A percentile compares a stretch with the other conserved stretches of the same genome.
phyloP scores from a whole-genome alignment of 2,888 invertebrate species.

The Hydrotaea cyrtoneurina region DNA sequence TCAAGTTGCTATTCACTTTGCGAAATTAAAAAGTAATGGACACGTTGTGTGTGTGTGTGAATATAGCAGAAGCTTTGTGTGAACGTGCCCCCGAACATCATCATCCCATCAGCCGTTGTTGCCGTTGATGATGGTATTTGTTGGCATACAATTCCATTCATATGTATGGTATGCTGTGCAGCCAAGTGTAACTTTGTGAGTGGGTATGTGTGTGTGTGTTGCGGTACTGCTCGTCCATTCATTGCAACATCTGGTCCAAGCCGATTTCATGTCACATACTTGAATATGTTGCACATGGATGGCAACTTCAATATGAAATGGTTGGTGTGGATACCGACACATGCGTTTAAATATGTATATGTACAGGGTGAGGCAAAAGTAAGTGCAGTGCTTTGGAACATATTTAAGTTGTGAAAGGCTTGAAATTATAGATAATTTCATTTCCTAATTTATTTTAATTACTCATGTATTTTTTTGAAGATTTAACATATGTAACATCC shows the following conservation, averaged over 20 bases:
- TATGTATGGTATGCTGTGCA: not conserved
- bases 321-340: not conserved
- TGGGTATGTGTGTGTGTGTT: not conserved
- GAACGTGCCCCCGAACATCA: not conserved
- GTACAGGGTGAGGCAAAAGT: not conserved
- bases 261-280: constrained; percentile 44
- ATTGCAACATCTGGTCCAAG: constrained; percentile 45
- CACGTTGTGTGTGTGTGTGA: not conserved
- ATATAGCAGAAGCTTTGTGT: not conserved
- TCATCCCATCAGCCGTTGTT: not conserved
- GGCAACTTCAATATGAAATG: constrained; percentile 1
- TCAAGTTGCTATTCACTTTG: not conserved
- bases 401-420: too few species aligned
- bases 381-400: too few species aligned
- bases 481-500: too few species aligned
- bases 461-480: too few species aligned
- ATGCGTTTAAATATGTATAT: not conserved
- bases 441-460: too few species aligned
- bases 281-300: constrained; percentile 46
- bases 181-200: not conserved
- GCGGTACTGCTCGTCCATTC: not conserved
- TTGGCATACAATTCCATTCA: constrained; percentile 2
- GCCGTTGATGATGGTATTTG: constrained; percentile 20
- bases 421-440: too few species aligned
- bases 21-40: constrained; percentile 9